A percentile compares a stretch with the other conserved stretches of the same genome.
phyloP scores from a whole-genome alignment of 1,140 invertebrate species.

The Varroa destructor region DNA sequence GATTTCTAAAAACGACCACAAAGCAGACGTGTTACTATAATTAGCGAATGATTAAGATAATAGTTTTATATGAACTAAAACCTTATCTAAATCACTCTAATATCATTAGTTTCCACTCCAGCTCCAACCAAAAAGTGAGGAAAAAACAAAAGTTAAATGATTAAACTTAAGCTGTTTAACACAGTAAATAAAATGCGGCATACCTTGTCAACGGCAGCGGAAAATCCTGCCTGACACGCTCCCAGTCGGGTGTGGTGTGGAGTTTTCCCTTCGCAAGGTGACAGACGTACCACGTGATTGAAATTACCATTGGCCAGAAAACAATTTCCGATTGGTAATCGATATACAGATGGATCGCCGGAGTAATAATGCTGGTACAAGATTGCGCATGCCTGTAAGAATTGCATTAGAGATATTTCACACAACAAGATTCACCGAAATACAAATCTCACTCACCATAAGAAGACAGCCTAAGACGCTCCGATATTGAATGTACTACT shows the following conservation, averaged over 20 bases:
- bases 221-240: slow-evolving; percentile 21
- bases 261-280: slow-evolving; percentile 15
- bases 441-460: neutral
- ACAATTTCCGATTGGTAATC: slow-evolving; percentile 22
- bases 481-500: neutral
- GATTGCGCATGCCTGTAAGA: slow-evolving; percentile 24
- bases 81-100: neutral
- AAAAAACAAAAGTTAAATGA: neutral
- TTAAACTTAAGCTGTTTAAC: too few species aligned
- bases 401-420: neutral
- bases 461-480: neutral
- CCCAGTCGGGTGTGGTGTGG: slow-evolving; percentile 5
- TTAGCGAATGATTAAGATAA: too few species aligned
- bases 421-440: neutral
- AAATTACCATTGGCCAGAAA: neutral
- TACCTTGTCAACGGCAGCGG: slow-evolving; percentile 23
- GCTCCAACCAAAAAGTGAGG: neutral
- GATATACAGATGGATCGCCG: neutral
- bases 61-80: neutral
- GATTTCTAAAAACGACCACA: slow-evolving; percentile 18
- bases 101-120: neutral
- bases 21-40: neutral
- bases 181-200: too few species aligned
- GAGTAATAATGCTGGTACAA: slow-evolving; percentile 9
- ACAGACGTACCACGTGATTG: neutral